Conservation (phyloP, 1,140 invertebrate species). For the Dendroctonus valens region DNA sequence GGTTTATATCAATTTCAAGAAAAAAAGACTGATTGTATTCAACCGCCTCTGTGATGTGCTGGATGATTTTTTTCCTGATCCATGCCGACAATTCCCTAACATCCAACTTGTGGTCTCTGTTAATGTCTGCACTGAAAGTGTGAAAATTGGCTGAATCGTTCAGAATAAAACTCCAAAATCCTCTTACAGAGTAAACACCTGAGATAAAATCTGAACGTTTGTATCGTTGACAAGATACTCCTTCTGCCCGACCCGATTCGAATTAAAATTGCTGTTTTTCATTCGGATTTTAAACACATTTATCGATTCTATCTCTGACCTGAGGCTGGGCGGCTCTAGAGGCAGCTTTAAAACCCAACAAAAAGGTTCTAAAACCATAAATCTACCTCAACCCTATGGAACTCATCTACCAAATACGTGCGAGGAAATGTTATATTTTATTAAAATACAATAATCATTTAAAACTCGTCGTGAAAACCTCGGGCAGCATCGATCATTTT, state of each 20-base stretch:
- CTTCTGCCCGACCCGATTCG: slow-evolving; percentile 40
- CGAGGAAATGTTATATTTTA: no score
- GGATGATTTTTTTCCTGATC: slow-evolving; percentile 71
- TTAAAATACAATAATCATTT: slow-evolving; percentile 30
- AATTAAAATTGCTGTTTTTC: no score
- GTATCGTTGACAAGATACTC: slow-evolving; percentile 49
- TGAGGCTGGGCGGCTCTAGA: no score
- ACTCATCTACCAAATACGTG: no score
- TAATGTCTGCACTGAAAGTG: slow-evolving; percentile 62
- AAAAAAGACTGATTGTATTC: slow-evolving; percentile 73
- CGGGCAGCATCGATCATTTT: slow-evolving; percentile 78
- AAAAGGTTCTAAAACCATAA: no score
- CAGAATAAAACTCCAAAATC: not conserved
- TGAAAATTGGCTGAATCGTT: not conserved
- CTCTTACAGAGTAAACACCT: slow-evolving; percentile 53
- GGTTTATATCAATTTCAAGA: slow-evolving; percentile 68
- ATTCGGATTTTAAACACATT: no score
- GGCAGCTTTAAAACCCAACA: no score
- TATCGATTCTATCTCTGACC: no score
- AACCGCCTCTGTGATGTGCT: slow-evolving; percentile 72
- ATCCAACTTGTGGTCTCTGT: slow-evolving; percentile 62
- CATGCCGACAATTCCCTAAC: slow-evolving; percentile 68
- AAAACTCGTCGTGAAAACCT: slow-evolving; percentile 83
- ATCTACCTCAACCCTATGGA: no score
- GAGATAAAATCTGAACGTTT: slow-evolving; percentile 51